These are phyloP conservation scores for Pelagia noctiluca DNA, from an alignment of 30 jellyfish, hydroid and myxozoan species.

Conservation along the genomic window DNA sequence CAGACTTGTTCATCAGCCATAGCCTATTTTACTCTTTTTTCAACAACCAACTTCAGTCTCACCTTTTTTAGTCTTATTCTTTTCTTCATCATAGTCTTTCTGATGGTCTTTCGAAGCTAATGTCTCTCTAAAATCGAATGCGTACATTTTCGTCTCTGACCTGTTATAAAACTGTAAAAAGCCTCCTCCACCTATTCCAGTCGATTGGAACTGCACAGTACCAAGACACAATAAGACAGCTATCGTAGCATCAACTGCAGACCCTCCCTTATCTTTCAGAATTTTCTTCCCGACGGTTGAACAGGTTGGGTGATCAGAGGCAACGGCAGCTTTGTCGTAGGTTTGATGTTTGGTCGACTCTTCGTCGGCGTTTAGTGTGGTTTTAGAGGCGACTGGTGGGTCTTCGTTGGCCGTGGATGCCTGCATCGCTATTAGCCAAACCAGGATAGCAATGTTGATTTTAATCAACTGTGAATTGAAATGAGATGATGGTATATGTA, in stretches of 20 bases:
- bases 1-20: too few species aligned
- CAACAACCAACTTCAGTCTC: too few species aligned
- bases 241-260: conserved; percentile 94
- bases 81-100: conserved; percentile 15
- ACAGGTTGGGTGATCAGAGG: conserved; percentile 46
- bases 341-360: not conserved
- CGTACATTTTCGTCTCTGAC: conserved; percentile 25
- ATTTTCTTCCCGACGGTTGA: conserved; percentile 75
- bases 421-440: too few species aligned
- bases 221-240: conserved; percentile 87
- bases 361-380: conserved; percentile 17
- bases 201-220: conserved; percentile 73
- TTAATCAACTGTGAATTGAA: too few species aligned
- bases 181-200: conserved; percentile 99
- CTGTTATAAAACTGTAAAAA: conserved; percentile 69
- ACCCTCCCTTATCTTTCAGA: conserved; percentile 77
- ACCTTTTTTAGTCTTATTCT: conserved; percentile 42
- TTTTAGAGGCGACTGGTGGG: too few species aligned
- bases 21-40: too few species aligned
- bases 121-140: conserved; percentile 79
- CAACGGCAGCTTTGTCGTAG: conserved; percentile 60
- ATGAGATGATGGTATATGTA: too few species aligned
- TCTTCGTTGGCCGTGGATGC: too few species aligned
- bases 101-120: conserved; percentile 63
- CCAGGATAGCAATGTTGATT: too few species aligned